These are phyloP conservation scores for Antechinus flavipes DNA, from an alignment of 2,113 vertebrate genomes.

Conservation along the genomic window DNA sequence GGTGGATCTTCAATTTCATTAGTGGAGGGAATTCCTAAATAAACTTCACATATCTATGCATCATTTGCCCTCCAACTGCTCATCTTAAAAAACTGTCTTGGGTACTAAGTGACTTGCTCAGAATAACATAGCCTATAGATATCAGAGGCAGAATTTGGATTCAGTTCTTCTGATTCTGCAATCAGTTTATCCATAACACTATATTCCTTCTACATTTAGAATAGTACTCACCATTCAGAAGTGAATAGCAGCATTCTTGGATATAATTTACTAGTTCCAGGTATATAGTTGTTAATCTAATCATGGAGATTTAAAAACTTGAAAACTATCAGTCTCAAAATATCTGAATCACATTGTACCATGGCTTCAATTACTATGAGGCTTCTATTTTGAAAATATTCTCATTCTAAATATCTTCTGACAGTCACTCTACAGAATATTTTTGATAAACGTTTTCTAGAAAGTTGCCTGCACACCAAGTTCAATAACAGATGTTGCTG, in stretches of 20 bases:
- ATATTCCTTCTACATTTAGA: not conserved
- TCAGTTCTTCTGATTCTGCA: not conserved
- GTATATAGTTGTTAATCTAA: not conserved
- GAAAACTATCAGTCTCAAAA: not conserved
- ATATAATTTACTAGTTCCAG: not conserved
- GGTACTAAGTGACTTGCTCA: not conserved
- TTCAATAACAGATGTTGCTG: fast-evolving
- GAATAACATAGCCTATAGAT: not conserved
- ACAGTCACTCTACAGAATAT: not conserved
- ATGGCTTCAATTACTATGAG: not conserved
- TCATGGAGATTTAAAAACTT: not conserved
- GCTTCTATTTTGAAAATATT: not conserved
- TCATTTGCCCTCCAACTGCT: not conserved
- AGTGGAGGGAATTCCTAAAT: not conserved
- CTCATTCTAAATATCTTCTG: not conserved
- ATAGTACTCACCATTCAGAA: not conserved
- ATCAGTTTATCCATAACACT: not conserved
- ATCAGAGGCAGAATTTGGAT: not conserved
- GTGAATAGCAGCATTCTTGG: not conserved
- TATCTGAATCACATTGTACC: not conserved
- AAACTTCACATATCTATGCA: not conserved
- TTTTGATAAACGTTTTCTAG: not conserved
- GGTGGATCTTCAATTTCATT: not conserved
- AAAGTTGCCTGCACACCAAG: not conserved
- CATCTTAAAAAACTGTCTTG: not conserved